phyloP scores from a whole-genome alignment of 2,888 invertebrate genomes.

The Lepas anatifera region DNA sequence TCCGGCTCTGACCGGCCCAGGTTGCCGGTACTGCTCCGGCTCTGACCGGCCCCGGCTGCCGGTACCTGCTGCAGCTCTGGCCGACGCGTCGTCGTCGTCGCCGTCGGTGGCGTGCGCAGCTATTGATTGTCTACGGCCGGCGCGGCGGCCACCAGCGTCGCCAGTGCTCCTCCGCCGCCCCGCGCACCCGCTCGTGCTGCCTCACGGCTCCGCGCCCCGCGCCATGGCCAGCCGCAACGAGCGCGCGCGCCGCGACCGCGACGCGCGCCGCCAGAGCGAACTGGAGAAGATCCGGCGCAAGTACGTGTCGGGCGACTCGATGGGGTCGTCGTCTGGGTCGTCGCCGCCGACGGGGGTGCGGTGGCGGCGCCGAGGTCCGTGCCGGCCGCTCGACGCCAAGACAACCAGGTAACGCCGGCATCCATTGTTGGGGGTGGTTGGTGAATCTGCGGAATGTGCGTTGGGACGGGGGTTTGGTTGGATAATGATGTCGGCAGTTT shows the following conservation, averaged over 20 bases:
- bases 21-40: no score
- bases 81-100: neutral
- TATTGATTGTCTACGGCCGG: no score
- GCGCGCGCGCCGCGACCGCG: conserved; percentile 3
- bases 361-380: neutral
- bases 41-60: no score
- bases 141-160: no score
- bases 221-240: neutral
- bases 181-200: no score
- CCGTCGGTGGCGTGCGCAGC: neutral
- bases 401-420: neutral
- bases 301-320: neutral
- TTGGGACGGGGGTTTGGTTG: no score
- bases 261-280: neutral
- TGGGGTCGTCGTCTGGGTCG: neutral
- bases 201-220: neutral
- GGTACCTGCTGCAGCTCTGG: no score
- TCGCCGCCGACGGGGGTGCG: neutral
- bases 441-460: no score
- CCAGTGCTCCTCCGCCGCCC: no score
- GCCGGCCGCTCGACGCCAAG: neutral
- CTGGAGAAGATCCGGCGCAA: conserved; percentile 5
- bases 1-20: no score
- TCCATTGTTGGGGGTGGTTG: no score
- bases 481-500: no score